A percentile compares a stretch with the other conserved stretches of the same genome.
phyloP scores from a whole-genome alignment of 2,888 invertebrate species.

The Plagodis dolabraria region DNA sequence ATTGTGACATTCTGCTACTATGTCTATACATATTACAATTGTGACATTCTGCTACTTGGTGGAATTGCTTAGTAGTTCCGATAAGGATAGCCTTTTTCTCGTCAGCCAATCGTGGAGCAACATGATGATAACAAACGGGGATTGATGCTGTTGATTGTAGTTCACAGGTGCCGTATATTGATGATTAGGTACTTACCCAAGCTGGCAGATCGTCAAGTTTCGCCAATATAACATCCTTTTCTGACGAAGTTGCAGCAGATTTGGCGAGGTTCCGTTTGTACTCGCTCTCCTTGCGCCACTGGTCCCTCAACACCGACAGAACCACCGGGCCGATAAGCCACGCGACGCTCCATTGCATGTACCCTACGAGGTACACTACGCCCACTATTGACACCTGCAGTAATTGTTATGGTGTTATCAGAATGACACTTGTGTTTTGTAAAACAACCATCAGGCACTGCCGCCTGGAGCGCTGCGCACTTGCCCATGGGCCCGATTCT shows the following conservation, averaged over 20 bases:
- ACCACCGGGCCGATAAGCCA: constrained; percentile 94
- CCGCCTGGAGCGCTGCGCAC: too few species aligned
- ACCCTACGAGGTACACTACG: constrained; percentile 91
- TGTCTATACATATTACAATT: too few species aligned
- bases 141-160: too few species aligned
- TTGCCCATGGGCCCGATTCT: too few species aligned
- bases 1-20: too few species aligned
- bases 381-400: constrained; percentile 88
- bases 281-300: constrained; percentile 90
- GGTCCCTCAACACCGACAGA: constrained; percentile 91
- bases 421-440: background rate
- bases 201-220: constrained; percentile 96
- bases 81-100: too few species aligned
- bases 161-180: background rate
- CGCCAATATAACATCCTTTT: constrained; percentile 94
- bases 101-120: too few species aligned
- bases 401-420: constrained; percentile 4
- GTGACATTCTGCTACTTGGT: too few species aligned
- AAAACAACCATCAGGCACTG: too few species aligned
- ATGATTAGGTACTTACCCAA: constrained; percentile 88
- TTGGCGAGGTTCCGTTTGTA: constrained; percentile 90
- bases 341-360: constrained; percentile 94
- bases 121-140: too few species aligned
- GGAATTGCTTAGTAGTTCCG: too few species aligned
- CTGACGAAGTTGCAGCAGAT: constrained; percentile 90